Percentiles rank a stretch among this genome's conserved stretches.
These are phyloP conservation scores for Andrena cerasifolii DNA, from an alignment of 1,140 invertebrate species.

Conservation along the genomic window DNA sequence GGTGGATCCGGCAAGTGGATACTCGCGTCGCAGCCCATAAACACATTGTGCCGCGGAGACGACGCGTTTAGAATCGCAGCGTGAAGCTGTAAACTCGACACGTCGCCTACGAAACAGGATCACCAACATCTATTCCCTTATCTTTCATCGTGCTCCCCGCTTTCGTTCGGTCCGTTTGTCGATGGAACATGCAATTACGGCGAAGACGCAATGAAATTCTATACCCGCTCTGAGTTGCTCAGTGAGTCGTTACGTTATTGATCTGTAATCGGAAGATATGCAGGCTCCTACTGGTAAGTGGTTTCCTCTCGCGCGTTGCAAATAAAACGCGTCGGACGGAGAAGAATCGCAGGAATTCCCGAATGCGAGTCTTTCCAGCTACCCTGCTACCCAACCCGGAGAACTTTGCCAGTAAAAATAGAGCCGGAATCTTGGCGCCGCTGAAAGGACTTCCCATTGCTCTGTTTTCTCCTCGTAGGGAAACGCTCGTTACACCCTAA, in stretches of 20 bases:
- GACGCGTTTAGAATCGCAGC: conserved; percentile 42
- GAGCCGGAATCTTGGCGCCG: conserved; percentile 38
- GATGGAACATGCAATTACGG: conserved; percentile 23
- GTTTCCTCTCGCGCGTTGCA: neutral
- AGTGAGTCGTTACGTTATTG: neutral
- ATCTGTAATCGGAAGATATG: neutral
- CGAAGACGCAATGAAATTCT: neutral
- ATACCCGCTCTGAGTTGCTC: neutral
- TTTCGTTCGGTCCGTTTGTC: neutral
- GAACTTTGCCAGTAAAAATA: conserved; percentile 31
- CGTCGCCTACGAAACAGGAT: conserved; percentile 34
- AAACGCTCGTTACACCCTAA: neutral
- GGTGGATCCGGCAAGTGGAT: conserved; percentile 15
- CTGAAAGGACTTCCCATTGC: conserved; percentile 12
- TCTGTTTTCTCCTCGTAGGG: neutral
- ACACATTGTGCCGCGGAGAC: conserved; percentile 42
- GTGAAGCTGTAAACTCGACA: conserved; percentile 36
- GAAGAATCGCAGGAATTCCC: conserved; percentile 30
- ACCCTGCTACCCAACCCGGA: neutral
- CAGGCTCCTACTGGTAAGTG: too few relatives aligned
- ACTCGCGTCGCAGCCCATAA: conserved; percentile 33
- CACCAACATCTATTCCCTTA: conserved; percentile 11
- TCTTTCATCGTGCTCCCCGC: neutral
- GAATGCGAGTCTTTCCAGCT: conserved; percentile 8
- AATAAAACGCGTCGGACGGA: conserved; percentile 6